Conservation (phyloP, 2,797 vertebrate species). For the Vireo griseus region DNA sequence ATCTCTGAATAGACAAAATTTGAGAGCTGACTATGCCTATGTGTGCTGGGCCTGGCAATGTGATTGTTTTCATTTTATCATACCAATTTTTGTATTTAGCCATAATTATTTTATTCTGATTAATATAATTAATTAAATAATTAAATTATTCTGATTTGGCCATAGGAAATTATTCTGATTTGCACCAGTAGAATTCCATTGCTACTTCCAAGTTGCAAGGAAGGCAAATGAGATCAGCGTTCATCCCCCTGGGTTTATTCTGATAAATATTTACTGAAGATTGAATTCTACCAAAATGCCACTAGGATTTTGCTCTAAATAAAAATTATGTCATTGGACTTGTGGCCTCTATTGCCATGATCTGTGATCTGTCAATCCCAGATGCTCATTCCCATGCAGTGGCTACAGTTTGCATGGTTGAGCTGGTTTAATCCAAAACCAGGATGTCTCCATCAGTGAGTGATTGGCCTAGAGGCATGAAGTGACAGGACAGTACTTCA, state of each 20-base stretch:
- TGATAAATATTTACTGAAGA: conserved; percentile 35
- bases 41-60: neutral
- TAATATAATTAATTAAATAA: too few relatives aligned
- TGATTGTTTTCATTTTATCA: neutral
- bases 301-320: conserved; percentile 69
- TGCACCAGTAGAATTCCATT: neutral
- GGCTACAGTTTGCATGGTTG: conserved; percentile 87
- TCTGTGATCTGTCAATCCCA: conserved; percentile 85
- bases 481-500: conserved; percentile 90
- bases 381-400: conserved; percentile 80
- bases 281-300: conserved; percentile 50
- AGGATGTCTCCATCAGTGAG: conserved; percentile 75
- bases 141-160: too few relatives aligned
- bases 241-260: neutral
- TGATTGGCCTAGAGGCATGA: conserved; percentile 81
- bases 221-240: neutral
- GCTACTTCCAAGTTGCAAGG: neutral
- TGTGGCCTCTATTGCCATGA: conserved; percentile 75
- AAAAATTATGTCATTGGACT: conserved; percentile 76
- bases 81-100: neutral
- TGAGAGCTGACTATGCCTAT: neutral
- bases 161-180: neutral
- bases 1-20: neutral
- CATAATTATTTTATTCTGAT: too few relatives aligned
- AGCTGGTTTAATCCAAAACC: conserved; percentile 85